Base-by-base conservation (phyloP, 2,888 invertebrate genomes). In the Cryptocephalus primarius region DNA sequence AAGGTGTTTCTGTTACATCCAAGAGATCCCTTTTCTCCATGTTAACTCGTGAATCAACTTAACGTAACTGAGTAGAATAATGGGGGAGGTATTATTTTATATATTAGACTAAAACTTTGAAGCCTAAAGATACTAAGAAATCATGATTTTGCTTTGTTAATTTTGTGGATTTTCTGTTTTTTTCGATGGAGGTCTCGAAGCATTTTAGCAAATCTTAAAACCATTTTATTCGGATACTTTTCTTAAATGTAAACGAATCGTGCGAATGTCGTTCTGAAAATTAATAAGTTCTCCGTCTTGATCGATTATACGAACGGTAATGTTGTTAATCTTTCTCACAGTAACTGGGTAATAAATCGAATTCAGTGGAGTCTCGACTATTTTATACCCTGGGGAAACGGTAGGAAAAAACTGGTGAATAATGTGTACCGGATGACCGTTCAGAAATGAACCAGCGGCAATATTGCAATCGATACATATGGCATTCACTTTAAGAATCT, bases 301-400 rank as follows among this genome's bases (percentile, higher is more conserved):
- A 55, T 67, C 64, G 8, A 58, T 45, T 45, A 65, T 42, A 55
- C 55, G 60, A 49, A 67, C 14, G 14, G 51, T 44, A 33, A 66
- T 48, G 40, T 59, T 48, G 44, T 50, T 50, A 50, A 65, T 60
- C 36, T 44, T 45, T 44, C 40, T 51, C 10, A 53, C 50, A 44
- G 51, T 60, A 11, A 65, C 55, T 34, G 63, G 64, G 48, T 65
- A 57, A 59, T 66, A 66, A 44, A 66, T 60, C 13, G 64, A 58
- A 51, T 60, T 62, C 42, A 46, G 48, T 4, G 63, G 64, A 13
- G 57, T 55, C 55, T 67, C 65, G 40, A 61, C 52, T 43, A 66
- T 60, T 59, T 64, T 63, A 59, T 61, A 65, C 11, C 66, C 65
- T 32, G 62, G 58, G 22, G 53, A 49, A 10, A 60, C 60, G 33